Evolutionary conservation across 2,113 vertebrate species (phyloP), one percentile per base, ranked within the genome.

Genomic region (Actenoides lindsayi): DNA sequence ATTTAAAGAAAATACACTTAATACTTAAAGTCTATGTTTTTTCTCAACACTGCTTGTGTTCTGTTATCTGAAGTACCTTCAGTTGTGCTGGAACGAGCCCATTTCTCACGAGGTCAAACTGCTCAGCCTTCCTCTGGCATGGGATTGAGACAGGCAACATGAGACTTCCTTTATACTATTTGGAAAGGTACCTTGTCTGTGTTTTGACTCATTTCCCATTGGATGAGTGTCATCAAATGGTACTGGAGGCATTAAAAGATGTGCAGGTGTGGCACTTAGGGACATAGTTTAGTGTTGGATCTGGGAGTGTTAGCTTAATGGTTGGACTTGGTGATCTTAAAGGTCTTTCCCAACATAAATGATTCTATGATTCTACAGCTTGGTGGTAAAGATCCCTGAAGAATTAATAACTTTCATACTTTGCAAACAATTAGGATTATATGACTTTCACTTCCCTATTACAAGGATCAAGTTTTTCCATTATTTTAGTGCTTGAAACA

Each of bases 151-250:
- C 6, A 67, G 19, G 23, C 2, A 6, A 11, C 12, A 15, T 4
- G 9, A 83, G 16, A 31, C 8, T 3, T 63, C 25, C 25, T 76
- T 5, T 37, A 1, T 24, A 10, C 9, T 64, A 13, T 73, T 30
- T 44, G 16, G 21, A 77, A 63, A 44, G 4, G 10, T 60, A 28
- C 9, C 6, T 19, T 33, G 5, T 17, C 57, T 73, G 5, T 44
- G 50, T 27, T 33, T 64, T 3, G 1, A 1, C 48, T 48, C 37
- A 0, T 42, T 17, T 64, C 31, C 18, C 2, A 2, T 17, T 28
- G 74, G 16, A 56, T 31, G 5, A 50, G 5, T 27, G 44, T 31
- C 14, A 44, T 23, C 68, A 79, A 48, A 48, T 48, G 48, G 48
- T 48, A 48, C 48, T 23, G 48, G 48, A 48, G 48, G 48, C 48